Percentiles rank a stretch among this genome's conserved stretches.
These are phyloP conservation scores for Pollachius pollachius DNA, from an alignment of 2,113 vertebrate genomes.

Conservation along the genomic window DNA sequence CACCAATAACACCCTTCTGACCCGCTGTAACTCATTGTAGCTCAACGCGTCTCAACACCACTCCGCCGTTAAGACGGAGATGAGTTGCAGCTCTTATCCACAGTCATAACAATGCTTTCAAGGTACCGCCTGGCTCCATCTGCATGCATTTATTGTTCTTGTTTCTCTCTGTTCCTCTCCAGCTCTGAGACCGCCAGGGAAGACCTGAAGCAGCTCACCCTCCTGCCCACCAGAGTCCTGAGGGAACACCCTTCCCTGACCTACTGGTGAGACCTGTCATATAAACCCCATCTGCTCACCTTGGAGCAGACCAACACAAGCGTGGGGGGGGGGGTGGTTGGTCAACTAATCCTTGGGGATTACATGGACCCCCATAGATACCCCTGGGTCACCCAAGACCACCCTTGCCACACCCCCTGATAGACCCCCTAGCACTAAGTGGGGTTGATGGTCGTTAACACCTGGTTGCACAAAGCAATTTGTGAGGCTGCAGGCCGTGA, in stretches of 20 bases:
- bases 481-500: slow-evolving; percentile 14
- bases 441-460: slow-evolving; percentile 19
- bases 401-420: neutral
- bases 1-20: no score
- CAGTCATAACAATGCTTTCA: neutral
- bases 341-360: neutral
- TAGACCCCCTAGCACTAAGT: slow-evolving; percentile 1
- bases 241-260: slow-evolving; percentile 93
- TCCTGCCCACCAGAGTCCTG: slow-evolving; percentile 87
- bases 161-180: slow-evolving; percentile 19
- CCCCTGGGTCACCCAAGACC: neutral
- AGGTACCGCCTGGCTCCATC: no score
- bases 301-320: slow-evolving; percentile 15
- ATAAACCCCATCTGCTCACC: neutral
- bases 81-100: neutral
- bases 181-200: slow-evolving; percentile 85
- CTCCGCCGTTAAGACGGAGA: no score
- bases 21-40: no score
- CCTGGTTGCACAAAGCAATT: slow-evolving; percentile 14
- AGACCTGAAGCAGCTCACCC: slow-evolving; percentile 87
- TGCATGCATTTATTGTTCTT: slow-evolving; percentile 2
- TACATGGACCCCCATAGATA: slow-evolving; percentile 7
- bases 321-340: neutral
- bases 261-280: slow-evolving; percentile 81
- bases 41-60: no score